Evolutionary conservation across 2,797 vertebrate genomes (phyloP).

Genomic region (Saxicola maurus): DNA sequence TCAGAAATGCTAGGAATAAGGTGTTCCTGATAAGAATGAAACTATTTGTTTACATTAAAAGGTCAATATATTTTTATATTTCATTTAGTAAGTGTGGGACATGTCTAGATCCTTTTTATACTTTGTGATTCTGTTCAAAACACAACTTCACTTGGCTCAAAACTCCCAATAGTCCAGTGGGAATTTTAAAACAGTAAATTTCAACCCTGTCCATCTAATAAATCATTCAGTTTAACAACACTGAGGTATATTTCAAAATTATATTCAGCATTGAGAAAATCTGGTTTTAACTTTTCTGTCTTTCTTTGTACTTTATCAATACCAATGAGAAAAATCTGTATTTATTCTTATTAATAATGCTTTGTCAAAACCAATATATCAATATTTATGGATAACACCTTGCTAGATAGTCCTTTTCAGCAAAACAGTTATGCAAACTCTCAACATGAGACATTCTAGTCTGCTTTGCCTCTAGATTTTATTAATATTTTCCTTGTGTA

Average conservation of each 20-base stretch:
- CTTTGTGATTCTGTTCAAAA: background rate
- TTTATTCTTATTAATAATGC: background rate
- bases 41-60: background rate
- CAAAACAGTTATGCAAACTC: background rate
- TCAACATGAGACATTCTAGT: background rate
- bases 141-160: background rate
- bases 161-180: accelerated
- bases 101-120: background rate
- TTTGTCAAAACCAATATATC: background rate
- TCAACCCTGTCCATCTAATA: background rate
- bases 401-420: background rate
- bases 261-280: background rate
- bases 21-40: background rate
- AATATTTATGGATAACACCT: background rate
- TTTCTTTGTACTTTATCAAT: background rate
- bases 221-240: background rate
- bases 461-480: background rate
- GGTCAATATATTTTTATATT: background rate
- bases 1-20: background rate
- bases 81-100: background rate
- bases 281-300: background rate
- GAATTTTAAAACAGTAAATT: background rate
- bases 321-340: background rate
- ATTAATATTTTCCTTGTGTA: background rate
- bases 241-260: background rate